Evolutionary conservation across 2,113 vertebrate species (phyloP).

Genomic region (Elaphurus davidianus): DNA sequence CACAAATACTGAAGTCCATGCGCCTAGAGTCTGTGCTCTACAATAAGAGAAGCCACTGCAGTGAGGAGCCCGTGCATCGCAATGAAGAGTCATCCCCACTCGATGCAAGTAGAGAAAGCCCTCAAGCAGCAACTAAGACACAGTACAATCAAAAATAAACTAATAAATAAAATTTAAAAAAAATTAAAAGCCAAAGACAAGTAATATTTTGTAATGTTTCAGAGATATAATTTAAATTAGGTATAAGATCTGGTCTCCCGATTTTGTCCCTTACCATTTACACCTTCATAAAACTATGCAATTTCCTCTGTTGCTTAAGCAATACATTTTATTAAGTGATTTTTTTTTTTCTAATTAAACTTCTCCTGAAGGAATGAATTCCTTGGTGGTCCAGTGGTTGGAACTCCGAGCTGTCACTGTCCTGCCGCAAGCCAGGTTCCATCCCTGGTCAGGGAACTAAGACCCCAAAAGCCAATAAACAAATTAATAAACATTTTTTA

Average conservation of each 20-base stretch:
- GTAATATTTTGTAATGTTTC: not conserved
- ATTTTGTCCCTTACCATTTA: not conserved
- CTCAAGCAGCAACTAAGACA: not conserved
- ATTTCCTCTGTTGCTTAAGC: not conserved
- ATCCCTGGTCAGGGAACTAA: not conserved
- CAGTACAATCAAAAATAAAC: not conserved
- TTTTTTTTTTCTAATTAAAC: conserved; percentile 30
- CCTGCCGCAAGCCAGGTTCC: not conserved
- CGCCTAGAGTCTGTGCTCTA: not conserved
- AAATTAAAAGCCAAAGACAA: not conserved
- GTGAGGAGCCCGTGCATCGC: not conserved
- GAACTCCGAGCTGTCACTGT: not conserved
- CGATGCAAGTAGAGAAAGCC: not conserved
- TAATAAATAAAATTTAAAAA: not conserved
- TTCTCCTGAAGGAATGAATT: not conserved
- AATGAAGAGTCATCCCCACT: not conserved
- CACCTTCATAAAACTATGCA: not conserved
- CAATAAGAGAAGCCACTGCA: not conserved
- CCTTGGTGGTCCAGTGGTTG: not conserved
- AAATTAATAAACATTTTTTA: not conserved
- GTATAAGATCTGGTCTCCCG: not conserved
- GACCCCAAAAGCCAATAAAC: not conserved
- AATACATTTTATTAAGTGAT: not conserved
- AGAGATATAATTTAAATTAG: conserved; percentile 5
- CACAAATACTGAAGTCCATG: not conserved